Percentiles rank a stretch among this genome's conserved stretches.
phyloP scores from a whole-genome alignment of 2,797 vertebrate genomes.

The Propithecus perrieri region DNA sequence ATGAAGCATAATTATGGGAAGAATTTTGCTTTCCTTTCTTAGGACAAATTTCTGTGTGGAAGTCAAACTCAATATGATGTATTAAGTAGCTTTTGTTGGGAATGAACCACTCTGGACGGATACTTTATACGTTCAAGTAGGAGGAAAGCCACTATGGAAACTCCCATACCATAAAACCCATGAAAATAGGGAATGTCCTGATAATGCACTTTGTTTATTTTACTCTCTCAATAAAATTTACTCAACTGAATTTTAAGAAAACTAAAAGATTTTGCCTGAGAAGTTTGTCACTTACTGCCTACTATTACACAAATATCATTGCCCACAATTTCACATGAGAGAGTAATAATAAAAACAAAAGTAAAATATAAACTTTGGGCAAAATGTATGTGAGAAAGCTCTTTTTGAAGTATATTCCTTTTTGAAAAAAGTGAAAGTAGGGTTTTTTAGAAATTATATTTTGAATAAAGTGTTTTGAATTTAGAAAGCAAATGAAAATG shows the following conservation, averaged over 20 bases:
- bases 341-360: not conserved
- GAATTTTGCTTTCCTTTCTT: not conserved
- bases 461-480: not conserved
- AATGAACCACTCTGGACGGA: not conserved
- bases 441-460: not conserved
- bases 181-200: not conserved
- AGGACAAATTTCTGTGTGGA: not conserved
- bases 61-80: not conserved
- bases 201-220: not conserved
- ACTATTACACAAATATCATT: not conserved
- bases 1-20: not conserved
- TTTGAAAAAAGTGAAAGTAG: not conserved
- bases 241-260: constrained; percentile 24
- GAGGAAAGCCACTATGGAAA: not conserved
- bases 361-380: not conserved
- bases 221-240: not conserved
- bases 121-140: not conserved
- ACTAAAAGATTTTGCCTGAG: not conserved
- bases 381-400: not conserved
- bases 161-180: not conserved
- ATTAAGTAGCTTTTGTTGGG: not conserved
- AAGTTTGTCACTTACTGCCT: not conserved
- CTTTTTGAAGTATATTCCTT: not conserved
- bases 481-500: not conserved
- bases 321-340: not conserved